phyloP scores from a whole-genome alignment of 2,113 vertebrate species.

The Psilopsiagon aurifrons region DNA sequence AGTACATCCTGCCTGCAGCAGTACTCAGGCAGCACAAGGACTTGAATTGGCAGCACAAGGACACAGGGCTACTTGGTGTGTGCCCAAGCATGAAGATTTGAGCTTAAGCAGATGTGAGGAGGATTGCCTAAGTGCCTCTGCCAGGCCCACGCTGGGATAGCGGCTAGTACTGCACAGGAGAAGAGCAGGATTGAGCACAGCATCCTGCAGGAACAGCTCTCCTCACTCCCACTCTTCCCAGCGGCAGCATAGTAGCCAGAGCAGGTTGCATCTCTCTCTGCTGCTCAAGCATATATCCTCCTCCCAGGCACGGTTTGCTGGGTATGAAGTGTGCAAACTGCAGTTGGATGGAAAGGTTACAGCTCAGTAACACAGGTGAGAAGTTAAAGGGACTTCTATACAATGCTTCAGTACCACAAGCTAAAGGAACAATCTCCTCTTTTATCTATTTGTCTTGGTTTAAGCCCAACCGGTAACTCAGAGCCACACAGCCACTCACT shows the following conservation, averaged over 20 bases:
- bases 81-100: not conserved
- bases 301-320: not conserved
- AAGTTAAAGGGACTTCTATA: not conserved
- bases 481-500: not conserved
- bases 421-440: not conserved
- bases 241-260: not conserved
- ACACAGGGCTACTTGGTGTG: not conserved
- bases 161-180: not conserved
- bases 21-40: not conserved
- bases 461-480: not conserved
- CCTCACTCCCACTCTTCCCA: not conserved
- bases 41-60: fast-evolving
- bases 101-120: not conserved
- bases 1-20: not conserved
- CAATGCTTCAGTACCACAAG: not conserved
- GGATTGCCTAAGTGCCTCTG: not conserved
- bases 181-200: not conserved
- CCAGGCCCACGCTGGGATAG: not conserved
- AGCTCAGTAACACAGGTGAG: not conserved
- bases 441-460: not conserved
- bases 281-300: fast-evolving
- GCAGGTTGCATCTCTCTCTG: not conserved
- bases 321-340: not conserved
- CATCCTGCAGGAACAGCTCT: not conserved
- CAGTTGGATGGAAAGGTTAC: not conserved